phyloP scores from a whole-genome alignment of 2,797 vertebrate species.

The Harpagifer antarcticus region DNA sequence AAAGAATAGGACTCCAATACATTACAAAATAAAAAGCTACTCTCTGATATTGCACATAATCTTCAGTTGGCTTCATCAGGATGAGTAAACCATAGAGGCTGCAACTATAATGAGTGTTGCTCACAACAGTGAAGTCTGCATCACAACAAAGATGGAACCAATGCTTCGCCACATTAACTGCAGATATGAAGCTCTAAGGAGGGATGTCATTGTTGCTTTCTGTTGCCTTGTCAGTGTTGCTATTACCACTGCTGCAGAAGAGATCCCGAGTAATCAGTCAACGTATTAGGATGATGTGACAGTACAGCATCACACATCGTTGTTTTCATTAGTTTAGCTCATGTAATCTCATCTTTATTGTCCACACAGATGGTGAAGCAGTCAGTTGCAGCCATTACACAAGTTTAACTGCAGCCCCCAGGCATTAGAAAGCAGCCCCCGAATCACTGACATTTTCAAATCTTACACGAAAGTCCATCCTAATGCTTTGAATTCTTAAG shows the following conservation, averaged over 20 bases:
- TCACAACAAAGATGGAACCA: slow-evolving; percentile 48
- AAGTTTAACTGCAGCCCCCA: slow-evolving; percentile 49
- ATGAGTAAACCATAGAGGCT: slow-evolving; percentile 27
- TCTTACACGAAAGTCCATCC: neutral
- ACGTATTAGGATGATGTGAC: slow-evolving; percentile 53
- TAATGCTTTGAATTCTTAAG: slow-evolving; percentile 8
- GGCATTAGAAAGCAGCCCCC: slow-evolving; percentile 9
- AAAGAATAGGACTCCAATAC: neutral
- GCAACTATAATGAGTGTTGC: slow-evolving; percentile 18
- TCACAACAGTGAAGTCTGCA: slow-evolving; percentile 38
- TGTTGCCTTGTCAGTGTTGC: slow-evolving; percentile 45
- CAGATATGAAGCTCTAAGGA: slow-evolving; percentile 50
- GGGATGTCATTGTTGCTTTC: slow-evolving; percentile 38
- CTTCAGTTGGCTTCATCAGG: neutral
- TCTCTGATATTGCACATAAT: neutral
- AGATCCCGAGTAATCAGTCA: slow-evolving; percentile 65
- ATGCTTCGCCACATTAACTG: slow-evolving; percentile 63
- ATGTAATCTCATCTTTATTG: slow-evolving; percentile 32
- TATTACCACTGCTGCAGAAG: slow-evolving; percentile 48
- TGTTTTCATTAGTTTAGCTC: slow-evolving; percentile 67
- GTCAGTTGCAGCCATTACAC: slow-evolving; percentile 44
- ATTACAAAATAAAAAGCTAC: neutral
- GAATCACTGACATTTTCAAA: neutral
- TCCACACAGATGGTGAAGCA: slow-evolving; percentile 62
- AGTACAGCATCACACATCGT: slow-evolving; percentile 58